Evolutionary conservation across 2,888 invertebrate species (phyloP), one percentile per base, ranked within the genome.

Genomic region (Cistogaster globosa): DNA sequence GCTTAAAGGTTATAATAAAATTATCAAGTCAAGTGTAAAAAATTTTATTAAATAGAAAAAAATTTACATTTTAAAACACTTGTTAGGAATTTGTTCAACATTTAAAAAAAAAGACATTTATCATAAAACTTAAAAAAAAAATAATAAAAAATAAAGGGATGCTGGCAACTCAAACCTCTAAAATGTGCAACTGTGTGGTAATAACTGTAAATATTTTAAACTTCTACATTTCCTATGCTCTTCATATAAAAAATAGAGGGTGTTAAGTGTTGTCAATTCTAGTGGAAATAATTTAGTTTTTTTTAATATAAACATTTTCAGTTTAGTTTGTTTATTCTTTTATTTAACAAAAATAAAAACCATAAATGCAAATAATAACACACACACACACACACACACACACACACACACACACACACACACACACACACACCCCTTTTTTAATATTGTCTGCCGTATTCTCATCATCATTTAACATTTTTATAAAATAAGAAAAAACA

Each of bases 301-400:
- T 42, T 32, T 55, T 26, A 60, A 26, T 57, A 9, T 45, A n/a
- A n/a, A n/a, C n/a, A 69, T 32, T 2, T 32, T 32, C 32, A 9
- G 8, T 32, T 20, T 58, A 38, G 36, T 65, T 76, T 12, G 42
- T 42, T 38, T 14, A 26, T 38, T 58, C 16, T 1, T 42, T 45
- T 42, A 20, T 45, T 65, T n/a, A 53, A 63, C 9, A 78, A 32
- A 32, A 32, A 32, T 32, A 32, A 75, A 84, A 84, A 63, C 53
- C 78, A 85, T 82, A 85, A 82, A 85, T 85, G 82, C 75, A 82
- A 85, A 85, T 85, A 85, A 71, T 51, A 75, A 78, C 8, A 32
- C 32, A 32, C 7, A 5, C 32, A 32, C 32, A 32, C 32, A 32
- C 42, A 42, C 42, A 11, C 74, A 82, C 8, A 32, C 32, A 32